A percentile compares a stretch with the other conserved stretches of the same genome.
phyloP scores from a whole-genome alignment of 2,888 invertebrate species.

The Nomada lathburiana region DNA sequence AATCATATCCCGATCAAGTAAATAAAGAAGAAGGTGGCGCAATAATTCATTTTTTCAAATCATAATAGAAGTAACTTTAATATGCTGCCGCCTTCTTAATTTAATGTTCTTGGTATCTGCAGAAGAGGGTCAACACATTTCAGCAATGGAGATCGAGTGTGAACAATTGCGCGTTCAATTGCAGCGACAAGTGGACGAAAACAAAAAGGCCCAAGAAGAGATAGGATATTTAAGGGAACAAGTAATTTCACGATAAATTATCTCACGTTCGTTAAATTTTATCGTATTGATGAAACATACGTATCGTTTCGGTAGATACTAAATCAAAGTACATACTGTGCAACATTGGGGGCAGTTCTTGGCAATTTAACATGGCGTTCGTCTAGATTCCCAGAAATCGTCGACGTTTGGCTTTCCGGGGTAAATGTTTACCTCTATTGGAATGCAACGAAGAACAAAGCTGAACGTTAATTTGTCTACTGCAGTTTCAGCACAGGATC shows the following conservation, averaged over 20 bases:
- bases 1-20: conserved; percentile 15
- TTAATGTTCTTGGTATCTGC: neutral
- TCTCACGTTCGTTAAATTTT: neutral
- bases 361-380: conserved; percentile 83
- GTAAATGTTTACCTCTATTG: conserved; percentile 65
- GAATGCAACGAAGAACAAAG: neutral
- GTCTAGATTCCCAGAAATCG: conserved; percentile 78
- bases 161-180: conserved; percentile 67
- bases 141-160: conserved; percentile 62
- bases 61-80: neutral
- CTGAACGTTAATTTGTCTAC: neutral
- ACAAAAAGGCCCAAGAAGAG: conserved; percentile 65
- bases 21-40: conserved; percentile 22
- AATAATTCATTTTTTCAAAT: neutral
- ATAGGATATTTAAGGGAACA: conserved; percentile 73
- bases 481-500: conserved; percentile 78
- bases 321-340: conserved; percentile 81
- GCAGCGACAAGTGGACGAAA: conserved; percentile 58
- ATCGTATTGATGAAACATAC: neutral
- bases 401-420: conserved; percentile 78
- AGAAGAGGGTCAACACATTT: conserved; percentile 50
- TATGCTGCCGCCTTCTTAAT: neutral
- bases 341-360: conserved; percentile 82
- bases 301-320: conserved; percentile 52
- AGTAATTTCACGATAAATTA: conserved; percentile 55